A percentile compares a stretch with the other conserved stretches of the same genome.
Conservation (phyloP, 2,797 vertebrate genomes). For the Linurgus olivaceus region DNA sequence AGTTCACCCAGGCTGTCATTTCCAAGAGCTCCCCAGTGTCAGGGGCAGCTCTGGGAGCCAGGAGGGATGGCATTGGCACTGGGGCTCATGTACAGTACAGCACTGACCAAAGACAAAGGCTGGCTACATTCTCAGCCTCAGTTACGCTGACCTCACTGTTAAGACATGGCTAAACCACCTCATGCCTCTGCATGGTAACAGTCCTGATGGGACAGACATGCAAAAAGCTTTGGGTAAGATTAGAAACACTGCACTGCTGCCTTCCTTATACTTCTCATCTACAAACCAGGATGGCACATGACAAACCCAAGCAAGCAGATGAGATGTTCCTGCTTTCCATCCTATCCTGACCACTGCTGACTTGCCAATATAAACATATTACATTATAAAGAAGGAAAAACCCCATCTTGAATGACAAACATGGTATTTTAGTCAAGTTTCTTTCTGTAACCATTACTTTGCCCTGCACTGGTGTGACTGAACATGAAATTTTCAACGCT, state of each 20-base stretch:
- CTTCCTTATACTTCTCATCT: neutral
- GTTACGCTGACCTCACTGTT: neutral
- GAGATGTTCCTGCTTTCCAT: neutral
- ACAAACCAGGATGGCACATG: neutral
- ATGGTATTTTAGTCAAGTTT: neutral
- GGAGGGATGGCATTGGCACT: neutral
- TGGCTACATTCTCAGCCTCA: neutral
- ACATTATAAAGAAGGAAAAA: neutral
- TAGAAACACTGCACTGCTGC: neutral
- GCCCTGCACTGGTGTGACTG: neutral
- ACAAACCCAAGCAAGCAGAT: neutral
- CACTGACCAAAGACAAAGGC: neutral
- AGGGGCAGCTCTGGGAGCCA: neutral
- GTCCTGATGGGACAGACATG: neutral
- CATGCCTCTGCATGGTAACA: neutral
- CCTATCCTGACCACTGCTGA: neutral
- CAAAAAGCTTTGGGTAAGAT: neutral
- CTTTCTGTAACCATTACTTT: neutral
- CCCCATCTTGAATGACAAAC: neutral
- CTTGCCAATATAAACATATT: neutral
- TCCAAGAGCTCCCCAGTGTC: neutral
- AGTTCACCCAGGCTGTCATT: neutral
- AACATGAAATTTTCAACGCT: neutral
- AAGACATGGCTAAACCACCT: neutral
- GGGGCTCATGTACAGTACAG: neutral